Evolutionary conservation across 2,113 vertebrate genomes (phyloP), one percentile per base, ranked within the genome.

Genomic region (Hymenochirus boettgeri): DNA sequence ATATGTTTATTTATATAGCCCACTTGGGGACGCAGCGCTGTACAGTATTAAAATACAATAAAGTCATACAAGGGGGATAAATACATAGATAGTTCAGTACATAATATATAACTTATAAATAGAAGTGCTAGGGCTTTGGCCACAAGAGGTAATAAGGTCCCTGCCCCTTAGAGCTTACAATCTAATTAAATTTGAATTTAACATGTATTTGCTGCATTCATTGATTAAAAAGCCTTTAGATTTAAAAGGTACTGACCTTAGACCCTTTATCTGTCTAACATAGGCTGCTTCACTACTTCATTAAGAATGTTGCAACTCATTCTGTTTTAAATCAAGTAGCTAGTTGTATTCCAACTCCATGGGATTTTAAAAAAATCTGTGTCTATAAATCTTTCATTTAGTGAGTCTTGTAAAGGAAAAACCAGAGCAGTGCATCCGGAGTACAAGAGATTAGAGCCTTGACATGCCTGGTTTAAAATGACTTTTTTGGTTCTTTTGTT

Each of bases 311-410:
- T 69, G 52, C 33, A 60, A 21, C 7, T 45, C 47, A 59, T 39
- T 53, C 50, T 42, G 47, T 57, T 69, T 60, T 52, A 42, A 69
- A 69, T 60, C 56, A 69, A 56, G 48, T 59, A 69, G 15, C 23
- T 69, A 60, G 56, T 69, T 69, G 65, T 60, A 69, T 69, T 69
- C 56, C 25, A 69, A 53, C 48, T 69, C 57, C 65, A 69, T 69
- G 56, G 64, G 47, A 69, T 69, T 59, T 45, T 51, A 59, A 35
- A 67, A 29, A 59, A 69, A 69, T 31, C 45, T 23, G 45, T 45
- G 47, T 52, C 65, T 69, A 60, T 69, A 69, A 69, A 69, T 69
- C 65, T 69, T 69, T 60, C 56, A 69, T 69, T 69, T 69, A 69
- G 57, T 53, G 65, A 69, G 56, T n/a, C 57, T 69, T 17, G 47